These are phyloP conservation scores for Lagopus muta DNA, from an alignment of 2,113 vertebrate species.

Conservation along the genomic window DNA sequence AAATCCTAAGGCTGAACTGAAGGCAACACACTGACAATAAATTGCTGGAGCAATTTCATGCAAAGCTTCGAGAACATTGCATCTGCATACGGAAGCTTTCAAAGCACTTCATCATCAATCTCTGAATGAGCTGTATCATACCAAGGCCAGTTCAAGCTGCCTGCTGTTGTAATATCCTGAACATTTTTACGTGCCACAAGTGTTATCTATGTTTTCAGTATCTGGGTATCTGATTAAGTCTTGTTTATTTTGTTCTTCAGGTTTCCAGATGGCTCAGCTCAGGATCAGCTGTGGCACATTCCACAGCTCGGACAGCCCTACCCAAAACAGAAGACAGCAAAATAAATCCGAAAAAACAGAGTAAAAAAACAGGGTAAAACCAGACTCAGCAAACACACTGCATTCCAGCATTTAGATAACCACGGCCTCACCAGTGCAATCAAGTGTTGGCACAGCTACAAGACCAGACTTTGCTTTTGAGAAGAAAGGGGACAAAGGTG, in stretches of 20 bases:
- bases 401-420: not conserved
- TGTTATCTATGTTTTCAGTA: not conserved
- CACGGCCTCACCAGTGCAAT: not conserved
- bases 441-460: not conserved
- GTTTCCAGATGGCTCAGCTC: not conserved
- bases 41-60: not conserved
- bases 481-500: not conserved
- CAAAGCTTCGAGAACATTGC: not conserved
- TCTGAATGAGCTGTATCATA: not conserved
- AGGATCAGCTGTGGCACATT: not conserved
- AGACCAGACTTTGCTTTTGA: not conserved
- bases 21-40: not conserved
- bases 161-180: not conserved
- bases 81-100: not conserved
- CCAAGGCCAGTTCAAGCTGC: not conserved
- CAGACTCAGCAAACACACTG: not conserved
- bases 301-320: not conserved
- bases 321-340: not conserved
- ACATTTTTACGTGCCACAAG: not conserved
- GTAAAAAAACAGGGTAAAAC: not conserved
- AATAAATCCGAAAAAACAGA: not conserved
- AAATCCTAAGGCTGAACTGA: not conserved
- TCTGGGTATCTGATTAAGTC: not conserved
- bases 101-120: not conserved
- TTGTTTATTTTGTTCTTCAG: not conserved